Evolutionary conservation across 2,888 invertebrate genomes (phyloP), one percentile per base, ranked within the genome.

Genomic region (Ryuthela nishihirai): DNA sequence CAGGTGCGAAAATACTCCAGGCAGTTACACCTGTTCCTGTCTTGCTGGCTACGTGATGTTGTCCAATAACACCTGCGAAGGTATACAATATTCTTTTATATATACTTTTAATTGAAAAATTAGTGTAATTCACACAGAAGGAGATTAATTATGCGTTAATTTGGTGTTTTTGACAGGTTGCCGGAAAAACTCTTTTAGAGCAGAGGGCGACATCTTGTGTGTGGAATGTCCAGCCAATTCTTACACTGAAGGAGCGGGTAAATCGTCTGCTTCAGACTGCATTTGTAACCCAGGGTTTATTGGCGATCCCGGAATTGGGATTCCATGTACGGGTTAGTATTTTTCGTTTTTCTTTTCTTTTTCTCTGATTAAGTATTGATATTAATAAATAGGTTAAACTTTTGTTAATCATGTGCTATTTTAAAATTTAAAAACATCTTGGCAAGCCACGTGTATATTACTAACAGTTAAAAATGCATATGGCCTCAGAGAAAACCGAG

Each of bases 1-100:
- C 62, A 72, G 74, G 36, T 83, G 83, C 69, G 73, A 73, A 54
- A 83, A 83, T 69, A 73, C 76, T 35, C 76, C 76, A 0, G 82
- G 83, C 29, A 76, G 79, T n/a, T 81, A 77, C 67, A 74, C 76
- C 36, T 83, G 83, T 67, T 71, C 73, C 34, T 83, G 83, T 64
- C 73, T 73, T 17, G 65, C 70, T 25, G 82, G 82, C 9, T 76
- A 77, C 42, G 74, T 78, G 65, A 72, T 82, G 52, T 75, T 76
- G 35, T 70, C 70, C 1, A 71, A 77, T 23, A 73, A 79, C 70
- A 76, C 78, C 29, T 83, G 82, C 67, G 75, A 77, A 81, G 64
- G 64, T 66, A 48, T 3, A 20, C 10, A 44, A 32, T 12, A 53
- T 25, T 18, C 15, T 10, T 38, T 18, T 26, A 29, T 6, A 17